Evolutionary conservation across 2,797 vertebrate genomes (phyloP).

Genomic region (Podarcis siculus): DNA sequence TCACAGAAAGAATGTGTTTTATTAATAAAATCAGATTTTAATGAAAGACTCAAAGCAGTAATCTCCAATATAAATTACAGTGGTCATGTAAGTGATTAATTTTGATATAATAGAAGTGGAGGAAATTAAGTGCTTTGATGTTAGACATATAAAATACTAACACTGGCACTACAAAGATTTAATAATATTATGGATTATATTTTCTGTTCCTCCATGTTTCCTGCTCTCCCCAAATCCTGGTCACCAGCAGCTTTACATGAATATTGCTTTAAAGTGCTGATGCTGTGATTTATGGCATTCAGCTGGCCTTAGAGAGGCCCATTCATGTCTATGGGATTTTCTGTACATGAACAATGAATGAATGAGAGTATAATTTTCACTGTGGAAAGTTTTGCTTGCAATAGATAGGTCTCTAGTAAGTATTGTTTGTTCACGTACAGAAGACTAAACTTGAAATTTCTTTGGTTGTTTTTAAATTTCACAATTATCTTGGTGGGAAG

Average conservation of each 20-base stretch:
- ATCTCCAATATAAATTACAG: constrained; percentile 65
- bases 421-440: constrained; percentile 20
- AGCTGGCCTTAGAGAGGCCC: constrained; percentile 12
- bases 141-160: constrained; percentile 55
- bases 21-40: constrained; percentile 73
- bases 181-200: constrained; percentile 30
- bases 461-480: background rate
- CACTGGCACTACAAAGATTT: constrained; percentile 53
- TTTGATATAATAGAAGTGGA: constrained; percentile 65
- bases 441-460: background rate
- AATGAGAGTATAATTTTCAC: background rate
- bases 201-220: background rate
- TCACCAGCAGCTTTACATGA: constrained; percentile 33
- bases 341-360: background rate
- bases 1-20: constrained; percentile 63
- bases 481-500: background rate
- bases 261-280: constrained; percentile 20
- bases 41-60: constrained; percentile 65
- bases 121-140: constrained; percentile 67
- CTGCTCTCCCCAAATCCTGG: constrained; percentile 16
- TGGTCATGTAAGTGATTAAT: constrained; percentile 65
- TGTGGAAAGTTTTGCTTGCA: constrained; percentile 7
- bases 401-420: background rate
- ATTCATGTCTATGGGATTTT: background rate
- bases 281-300: background rate